Percentiles rank a stretch among this genome's conserved stretches.
Evolutionary conservation across 30 jellyfish, hydroid and myxozoan genomes (phyloP).

Genomic region (Hydractinia symbiolongicarpus): DNA sequence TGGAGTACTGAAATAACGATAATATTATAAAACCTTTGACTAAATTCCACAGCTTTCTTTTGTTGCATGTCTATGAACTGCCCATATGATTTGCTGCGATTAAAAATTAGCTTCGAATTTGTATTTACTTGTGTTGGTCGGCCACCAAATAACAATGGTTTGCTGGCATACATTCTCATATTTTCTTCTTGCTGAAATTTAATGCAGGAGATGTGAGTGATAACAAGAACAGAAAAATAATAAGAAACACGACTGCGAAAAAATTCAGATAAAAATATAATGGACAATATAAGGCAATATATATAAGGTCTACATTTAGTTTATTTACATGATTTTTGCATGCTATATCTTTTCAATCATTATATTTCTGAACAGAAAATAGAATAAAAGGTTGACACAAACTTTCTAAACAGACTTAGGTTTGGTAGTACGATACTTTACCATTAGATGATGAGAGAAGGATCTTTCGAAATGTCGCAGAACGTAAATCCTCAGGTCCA

Average conservation of each 20-base stretch:
- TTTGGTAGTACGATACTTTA: no score
- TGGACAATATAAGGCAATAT: background rate
- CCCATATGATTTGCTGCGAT: background rate
- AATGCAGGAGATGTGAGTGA: background rate
- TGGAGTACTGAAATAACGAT: background rate
- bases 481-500: no score
- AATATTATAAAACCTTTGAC: slow-evolving; percentile 9
- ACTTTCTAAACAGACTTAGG: no score
- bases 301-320: no score
- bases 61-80: slow-evolving; percentile 17
- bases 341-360: no score
- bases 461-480: no score
- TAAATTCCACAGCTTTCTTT: slow-evolving; percentile 1
- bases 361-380: no score
- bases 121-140: background rate
- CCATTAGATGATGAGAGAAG: no score
- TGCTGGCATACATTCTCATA: slow-evolving; percentile 6
- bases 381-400: no score
- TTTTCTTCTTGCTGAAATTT: slow-evolving; percentile 24
- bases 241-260: background rate
- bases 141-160: slow-evolving; percentile 23
- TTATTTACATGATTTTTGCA: no score
- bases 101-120: background rate
- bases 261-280: background rate
- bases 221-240: background rate